Base-by-base conservation (phyloP, 2,113 vertebrate genomes). In the Spermophilus dauricus region DNA sequence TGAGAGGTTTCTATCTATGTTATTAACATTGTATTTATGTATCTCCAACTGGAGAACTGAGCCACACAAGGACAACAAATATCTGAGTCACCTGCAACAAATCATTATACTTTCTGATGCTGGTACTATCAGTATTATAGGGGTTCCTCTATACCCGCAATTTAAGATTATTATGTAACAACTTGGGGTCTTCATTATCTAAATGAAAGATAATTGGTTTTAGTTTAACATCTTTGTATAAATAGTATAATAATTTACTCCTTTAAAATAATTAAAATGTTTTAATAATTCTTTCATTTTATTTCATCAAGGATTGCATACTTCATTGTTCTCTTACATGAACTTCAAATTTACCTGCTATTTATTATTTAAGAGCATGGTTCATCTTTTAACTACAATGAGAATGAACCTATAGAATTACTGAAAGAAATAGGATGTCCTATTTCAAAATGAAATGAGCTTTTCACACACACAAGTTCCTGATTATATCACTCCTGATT, bases 221-320 rank as follows among this genome's bases (percentile, higher is more conserved):
- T 72, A 67, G 7, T 63, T 80, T 86, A 87, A 76, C 8, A 58
- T 92, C 8, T 76, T 75, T 48, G 30, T 73, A 87, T 45, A 85
- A 96, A 77, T 1, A 53, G 0, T 45, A 58, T 65, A 88, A 87
- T 76, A 77, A 5, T 65, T 61, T 63, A 28, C 1, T 16, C 75
- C 53, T 56, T 83, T 65, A 82, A 48, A 65, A 17, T 3, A n/a
- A 53, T 34, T 53, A 24, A 51, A 39, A 72, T 73, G n/a, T n/a
- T n/a, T n/a, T n/a, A n/a, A n/a, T n/a, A n/a, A n/a, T 94, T 86
- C 53, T 89, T 95, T 89, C n/a, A 96, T 83, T 97, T 96, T 91
- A 70, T 73, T 94, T 95, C 48, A 88, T 86, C 28, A 97, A 95
- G 13, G 16, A 30, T n/a, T 76, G 16, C 9, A 70, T 37, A 86